Base-by-base conservation (phyloP, 2,113 vertebrate genomes). In the Corythornis vintsioides region DNA sequence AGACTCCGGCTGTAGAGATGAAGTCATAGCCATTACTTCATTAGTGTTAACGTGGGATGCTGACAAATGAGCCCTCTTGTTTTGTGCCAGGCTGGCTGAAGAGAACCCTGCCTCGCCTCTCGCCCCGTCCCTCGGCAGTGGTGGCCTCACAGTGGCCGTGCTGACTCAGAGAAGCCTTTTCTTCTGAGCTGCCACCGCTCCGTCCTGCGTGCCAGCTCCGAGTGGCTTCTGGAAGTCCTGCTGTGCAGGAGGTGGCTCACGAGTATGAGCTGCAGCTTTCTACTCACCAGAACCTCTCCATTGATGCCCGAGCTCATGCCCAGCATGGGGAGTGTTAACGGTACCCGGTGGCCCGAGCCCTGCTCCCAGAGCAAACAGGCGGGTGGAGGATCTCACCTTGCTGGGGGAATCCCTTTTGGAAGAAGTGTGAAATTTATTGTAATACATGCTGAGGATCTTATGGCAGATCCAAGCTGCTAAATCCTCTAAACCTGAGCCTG, bases 341-440 rank as follows among this genome's bases (percentile, higher is more conserved):
- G 63, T 74, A 60, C 81, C 86, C 59, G 11, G n/a, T 1, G 52
- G 70, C 25, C 74, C 1, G 4, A 52, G 48, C 35, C 50, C 42
- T 1, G 5, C 52, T 86, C 81, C 71, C 84, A 92, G 95, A 88
- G 82, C 78, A 67, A 59, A 20, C 71, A 88, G 11, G 11, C 2
- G 28, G 64, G 43, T 38, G 61, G 22, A 9, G 89, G 92, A 63
- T 80, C 94, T 91, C 64, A 6, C 42, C 0, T 47, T 55, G 71
- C 82, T 33, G 7, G 15, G 82, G 63, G 91, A 88, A 18, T 77
- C 87, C 93, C 79, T n/a, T 66, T 33, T 89, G 86, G 89, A 93
- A 93, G 80, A 88, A 63, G 92, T 74, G 95, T 95, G 91, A 96
- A 94, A 89, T 96, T 95, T 96, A 89, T 89, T 94, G 87, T 88